Conservation (phyloP, 2,797 vertebrate genomes). For the Antrozous pallidus region DNA sequence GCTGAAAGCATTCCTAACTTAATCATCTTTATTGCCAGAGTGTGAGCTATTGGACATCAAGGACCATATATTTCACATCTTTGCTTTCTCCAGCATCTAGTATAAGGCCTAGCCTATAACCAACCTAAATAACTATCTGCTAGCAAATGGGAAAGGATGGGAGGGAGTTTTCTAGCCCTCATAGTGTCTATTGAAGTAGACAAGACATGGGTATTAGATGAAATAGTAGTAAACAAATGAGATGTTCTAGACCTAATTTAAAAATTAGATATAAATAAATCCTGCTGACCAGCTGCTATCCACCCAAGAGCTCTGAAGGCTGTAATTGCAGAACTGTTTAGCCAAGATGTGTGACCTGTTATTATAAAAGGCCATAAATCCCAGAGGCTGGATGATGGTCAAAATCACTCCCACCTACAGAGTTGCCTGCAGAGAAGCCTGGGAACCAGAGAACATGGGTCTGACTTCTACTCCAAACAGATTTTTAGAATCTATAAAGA, state of each 20-base stretch:
- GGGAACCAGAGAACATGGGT: background rate
- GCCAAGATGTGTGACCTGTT: background rate
- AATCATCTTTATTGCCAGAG: background rate
- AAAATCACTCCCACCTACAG: background rate
- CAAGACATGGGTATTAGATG: background rate
- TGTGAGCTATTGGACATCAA: background rate
- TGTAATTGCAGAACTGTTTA: background rate
- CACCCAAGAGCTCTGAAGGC: slow-evolving; percentile 20
- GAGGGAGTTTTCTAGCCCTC: background rate
- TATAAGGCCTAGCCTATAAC: background rate
- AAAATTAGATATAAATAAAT: slow-evolving; percentile 47
- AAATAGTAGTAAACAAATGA: background rate
- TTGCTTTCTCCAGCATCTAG: background rate
- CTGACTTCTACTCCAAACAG: background rate
- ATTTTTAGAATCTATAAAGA: background rate
- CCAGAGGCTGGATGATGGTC: background rate
- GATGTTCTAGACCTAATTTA: slow-evolving; percentile 10
- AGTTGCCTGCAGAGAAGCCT: background rate
- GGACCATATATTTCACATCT: background rate
- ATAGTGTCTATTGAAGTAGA: background rate
- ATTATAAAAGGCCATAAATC: background rate
- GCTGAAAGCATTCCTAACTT: background rate
- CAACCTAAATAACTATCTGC: background rate
- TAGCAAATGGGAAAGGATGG: background rate
- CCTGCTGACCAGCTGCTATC: background rate